Percentiles rank a stretch among this genome's conserved stretches.
Evolutionary conservation across 2,113 vertebrate genomes (phyloP).

Genomic region (Chloebia gouldiae): DNA sequence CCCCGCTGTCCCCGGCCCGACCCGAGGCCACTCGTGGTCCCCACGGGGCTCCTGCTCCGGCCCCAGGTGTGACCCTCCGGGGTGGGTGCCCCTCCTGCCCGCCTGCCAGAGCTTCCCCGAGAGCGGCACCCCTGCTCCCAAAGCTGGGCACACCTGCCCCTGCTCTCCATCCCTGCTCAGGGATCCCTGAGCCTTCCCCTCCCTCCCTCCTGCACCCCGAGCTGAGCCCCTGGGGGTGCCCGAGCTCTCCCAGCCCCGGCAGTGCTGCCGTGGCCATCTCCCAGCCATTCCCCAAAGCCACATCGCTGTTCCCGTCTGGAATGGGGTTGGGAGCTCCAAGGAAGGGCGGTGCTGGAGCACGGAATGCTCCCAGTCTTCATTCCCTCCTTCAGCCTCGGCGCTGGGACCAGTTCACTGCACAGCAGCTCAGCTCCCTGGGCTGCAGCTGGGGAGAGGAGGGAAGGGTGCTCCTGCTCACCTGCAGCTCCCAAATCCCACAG

Average conservation of each 20-base stretch:
- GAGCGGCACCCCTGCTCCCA: neutral
- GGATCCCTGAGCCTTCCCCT: neutral
- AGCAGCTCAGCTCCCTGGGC: neutral
- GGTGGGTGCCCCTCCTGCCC: fast-evolving
- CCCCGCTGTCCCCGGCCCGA: neutral
- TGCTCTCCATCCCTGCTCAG: neutral
- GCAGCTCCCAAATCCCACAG: neutral
- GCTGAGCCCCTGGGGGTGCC: neutral
- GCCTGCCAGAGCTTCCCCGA: neutral
- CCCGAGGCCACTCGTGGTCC: neutral
- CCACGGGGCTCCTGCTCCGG: fast-evolving
- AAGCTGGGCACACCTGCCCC: neutral
- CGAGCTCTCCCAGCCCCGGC: neutral
- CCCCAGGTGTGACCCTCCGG: neutral
- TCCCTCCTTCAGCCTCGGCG: neutral
- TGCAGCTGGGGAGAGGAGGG: neutral
- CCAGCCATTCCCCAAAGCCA: fast-evolving
- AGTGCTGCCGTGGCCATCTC: fast-evolving
- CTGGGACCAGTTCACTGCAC: neutral
- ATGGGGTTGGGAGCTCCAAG: neutral
- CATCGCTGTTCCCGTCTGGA: fast-evolving
- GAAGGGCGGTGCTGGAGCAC: fast-evolving
- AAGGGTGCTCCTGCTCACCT: neutral
- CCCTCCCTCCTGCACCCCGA: too few species aligned
- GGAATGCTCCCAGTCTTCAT: fast-evolving